Evolutionary conservation across 1,140 invertebrate species (phyloP), one percentile per base, ranked within the genome.

Genomic region (Pemphigus obesinymphae): DNA sequence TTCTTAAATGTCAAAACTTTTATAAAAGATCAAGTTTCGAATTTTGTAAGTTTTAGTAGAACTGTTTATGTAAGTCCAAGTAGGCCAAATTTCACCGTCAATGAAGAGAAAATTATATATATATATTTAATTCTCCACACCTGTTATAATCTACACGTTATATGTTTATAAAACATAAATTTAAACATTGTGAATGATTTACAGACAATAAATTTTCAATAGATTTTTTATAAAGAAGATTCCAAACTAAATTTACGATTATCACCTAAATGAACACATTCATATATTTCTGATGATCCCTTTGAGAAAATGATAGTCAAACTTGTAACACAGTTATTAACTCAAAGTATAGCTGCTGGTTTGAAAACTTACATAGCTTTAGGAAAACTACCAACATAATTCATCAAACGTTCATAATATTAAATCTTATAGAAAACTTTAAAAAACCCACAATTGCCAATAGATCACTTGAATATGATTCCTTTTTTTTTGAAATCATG

Each of bases 101-200:
- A 34, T 37, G 31, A 37, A 10, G 10, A 66, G 10, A 66, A 37
- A 31, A 66, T 66, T 34, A 11, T 66, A 2, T 66, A 34, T n/a
- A n/a, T 66, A 66, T 66, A 2, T 66, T 34, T 66, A 23, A 66
- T 8, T 40, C 37, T 5, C 37, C 37, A 5, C 37, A 40, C 8
- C 8, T 40, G 37, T 40, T 40, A 40, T 34, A 66, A 37, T 29
- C 61, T 6, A 66, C 61, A 2, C 26, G 61, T 11, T 6, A 66
- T 66, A 66, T 31, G 26, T 66, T 66, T 66, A 34, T 66, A 6
- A 15, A 50, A 50, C 89, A 90, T 15, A 45, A 75, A 23, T 53
- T 45, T 75, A 55, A 80, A 13, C 6, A 48, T 40, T n/a, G n/a
- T 45, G 72, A 66, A 11, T 8, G 10, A 13, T 66, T 66, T 66